phyloP scores from a whole-genome alignment of 2,113 vertebrate species.

The Ciconia maguari region DNA sequence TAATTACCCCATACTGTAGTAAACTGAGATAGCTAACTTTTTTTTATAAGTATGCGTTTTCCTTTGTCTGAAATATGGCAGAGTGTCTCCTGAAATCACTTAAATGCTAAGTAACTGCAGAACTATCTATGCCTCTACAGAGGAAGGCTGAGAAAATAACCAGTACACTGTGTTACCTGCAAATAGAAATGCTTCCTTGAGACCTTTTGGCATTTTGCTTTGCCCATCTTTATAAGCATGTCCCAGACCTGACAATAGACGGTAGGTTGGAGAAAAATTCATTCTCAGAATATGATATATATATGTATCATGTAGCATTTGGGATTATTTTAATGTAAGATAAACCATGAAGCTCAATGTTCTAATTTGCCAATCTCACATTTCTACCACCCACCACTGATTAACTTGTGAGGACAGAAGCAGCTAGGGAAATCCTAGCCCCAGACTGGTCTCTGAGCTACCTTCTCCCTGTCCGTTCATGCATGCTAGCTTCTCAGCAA shows the following conservation, averaged over 20 bases:
- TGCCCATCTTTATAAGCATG: background rate
- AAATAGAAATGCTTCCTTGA: background rate
- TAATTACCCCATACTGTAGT: background rate
- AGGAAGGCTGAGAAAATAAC: background rate
- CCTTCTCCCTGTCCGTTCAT: background rate
- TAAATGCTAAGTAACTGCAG: background rate
- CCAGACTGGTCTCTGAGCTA: background rate
- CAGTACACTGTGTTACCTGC: background rate
- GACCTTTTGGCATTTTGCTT: background rate
- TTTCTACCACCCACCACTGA: background rate
- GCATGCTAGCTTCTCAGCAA: background rate
- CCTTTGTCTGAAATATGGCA: background rate
- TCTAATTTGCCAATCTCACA: background rate
- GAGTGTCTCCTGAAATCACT: background rate
- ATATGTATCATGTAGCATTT: background rate
- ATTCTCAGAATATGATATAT: background rate
- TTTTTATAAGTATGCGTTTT: background rate
- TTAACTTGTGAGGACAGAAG: background rate
- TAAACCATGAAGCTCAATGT: background rate
- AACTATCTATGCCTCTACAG: background rate
- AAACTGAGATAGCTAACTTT: background rate
- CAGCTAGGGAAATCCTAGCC: background rate
- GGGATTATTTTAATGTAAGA: background rate
- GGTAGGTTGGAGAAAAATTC: background rate
- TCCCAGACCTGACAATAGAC: background rate